Percentiles rank a stretch among this genome's conserved stretches.
phyloP scores from a whole-genome alignment of 2,113 vertebrate genomes.

The Isurus oxyrinchus region DNA sequence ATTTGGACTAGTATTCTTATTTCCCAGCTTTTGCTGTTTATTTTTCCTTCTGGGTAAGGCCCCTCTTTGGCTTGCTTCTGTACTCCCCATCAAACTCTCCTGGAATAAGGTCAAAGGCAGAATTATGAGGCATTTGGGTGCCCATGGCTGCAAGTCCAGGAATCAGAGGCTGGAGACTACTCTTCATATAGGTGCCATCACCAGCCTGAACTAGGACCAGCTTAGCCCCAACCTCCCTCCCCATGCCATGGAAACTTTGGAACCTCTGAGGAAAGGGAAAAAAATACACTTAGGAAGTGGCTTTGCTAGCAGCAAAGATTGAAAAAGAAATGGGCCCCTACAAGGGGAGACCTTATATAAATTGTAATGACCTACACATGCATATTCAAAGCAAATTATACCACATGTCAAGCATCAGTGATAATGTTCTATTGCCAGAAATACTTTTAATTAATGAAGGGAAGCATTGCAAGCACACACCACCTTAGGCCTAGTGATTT shows the following conservation, averaged over 20 bases:
- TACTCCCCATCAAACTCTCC: too few relatives aligned
- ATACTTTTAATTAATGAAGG: neutral
- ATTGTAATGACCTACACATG: neutral
- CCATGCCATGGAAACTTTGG: neutral
- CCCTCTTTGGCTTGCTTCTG: too few relatives aligned
- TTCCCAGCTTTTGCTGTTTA: too few relatives aligned
- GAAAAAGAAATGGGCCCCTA: neutral
- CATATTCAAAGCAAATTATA: neutral
- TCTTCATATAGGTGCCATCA: neutral
- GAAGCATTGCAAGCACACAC: neutral
- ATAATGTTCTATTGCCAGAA: neutral
- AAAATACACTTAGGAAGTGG: neutral
- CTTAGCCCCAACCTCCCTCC: neutral
- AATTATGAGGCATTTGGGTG: neutral
- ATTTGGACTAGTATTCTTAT: too few relatives aligned
- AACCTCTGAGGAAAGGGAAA: neutral
- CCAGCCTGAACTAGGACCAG: neutral
- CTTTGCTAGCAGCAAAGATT: neutral
- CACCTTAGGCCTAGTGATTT: neutral
- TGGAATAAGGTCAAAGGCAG: neutral
- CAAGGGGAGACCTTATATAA: neutral
- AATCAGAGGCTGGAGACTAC: neutral
- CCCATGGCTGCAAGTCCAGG: neutral
- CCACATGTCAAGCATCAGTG: neutral
- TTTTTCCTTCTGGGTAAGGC: too few relatives aligned